phyloP scores from a whole-genome alignment of 2,797 vertebrate species.

The Prionace glauca region DNA sequence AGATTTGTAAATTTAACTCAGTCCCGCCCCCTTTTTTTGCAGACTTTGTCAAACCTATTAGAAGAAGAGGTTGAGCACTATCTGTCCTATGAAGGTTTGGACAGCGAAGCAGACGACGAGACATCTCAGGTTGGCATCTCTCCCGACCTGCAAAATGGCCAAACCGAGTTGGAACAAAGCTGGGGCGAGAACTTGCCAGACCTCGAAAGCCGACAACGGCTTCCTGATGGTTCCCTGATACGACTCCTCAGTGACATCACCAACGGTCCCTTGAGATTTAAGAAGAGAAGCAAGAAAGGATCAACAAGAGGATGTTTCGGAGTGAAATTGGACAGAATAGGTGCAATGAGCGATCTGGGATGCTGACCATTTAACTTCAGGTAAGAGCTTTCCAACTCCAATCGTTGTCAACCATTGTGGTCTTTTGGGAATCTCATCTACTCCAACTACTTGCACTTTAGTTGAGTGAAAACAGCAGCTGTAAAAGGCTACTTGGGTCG shows the following conservation, averaged over 20 bases:
- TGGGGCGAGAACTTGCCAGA: background rate
- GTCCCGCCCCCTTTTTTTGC: background rate
- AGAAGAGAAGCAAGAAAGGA: constrained; percentile 9
- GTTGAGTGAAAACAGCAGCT: background rate
- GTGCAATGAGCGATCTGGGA: constrained; percentile 68
- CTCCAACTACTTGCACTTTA: background rate
- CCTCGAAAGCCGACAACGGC: background rate
- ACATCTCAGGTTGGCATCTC: background rate
- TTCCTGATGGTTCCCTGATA: background rate
- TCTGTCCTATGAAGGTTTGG: background rate
- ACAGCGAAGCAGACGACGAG: background rate
- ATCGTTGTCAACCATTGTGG: background rate
- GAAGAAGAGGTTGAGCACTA: background rate
- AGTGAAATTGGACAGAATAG: constrained; percentile 73
- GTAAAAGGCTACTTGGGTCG: background rate
- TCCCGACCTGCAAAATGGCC: background rate
- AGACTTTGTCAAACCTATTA: background rate
- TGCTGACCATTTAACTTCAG: constrained; percentile 45
- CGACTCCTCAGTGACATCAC: constrained; percentile 16
- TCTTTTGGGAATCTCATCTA: background rate
- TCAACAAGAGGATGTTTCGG: constrained; percentile 67
- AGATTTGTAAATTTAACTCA: background rate
- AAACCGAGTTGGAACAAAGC: background rate
- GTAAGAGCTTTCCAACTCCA: background rate
- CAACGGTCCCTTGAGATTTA: background rate